phyloP scores from a whole-genome alignment of 2,888 invertebrate species.

The Melipona beecheii region DNA sequence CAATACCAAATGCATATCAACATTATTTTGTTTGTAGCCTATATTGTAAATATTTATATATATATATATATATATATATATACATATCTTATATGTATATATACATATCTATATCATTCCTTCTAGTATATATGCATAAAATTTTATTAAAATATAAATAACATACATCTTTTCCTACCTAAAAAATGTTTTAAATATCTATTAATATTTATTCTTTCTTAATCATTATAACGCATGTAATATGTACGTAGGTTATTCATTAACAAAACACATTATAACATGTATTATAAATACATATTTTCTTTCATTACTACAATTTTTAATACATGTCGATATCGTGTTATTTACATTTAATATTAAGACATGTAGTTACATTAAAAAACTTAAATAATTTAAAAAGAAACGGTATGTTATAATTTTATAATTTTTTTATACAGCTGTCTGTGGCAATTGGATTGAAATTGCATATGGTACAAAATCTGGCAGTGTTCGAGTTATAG shows the following conservation, averaged over 20 bases:
- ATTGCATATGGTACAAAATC: conserved; percentile 99
- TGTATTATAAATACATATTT: conserved; percentile 7
- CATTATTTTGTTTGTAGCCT: conserved; percentile 21
- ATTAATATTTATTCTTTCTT: conserved; percentile 19
- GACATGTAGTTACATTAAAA: conserved; percentile 29
- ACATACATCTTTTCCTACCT: not conserved
- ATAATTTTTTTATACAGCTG: conserved; percentile 86
- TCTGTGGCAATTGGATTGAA: conserved; percentile 99
- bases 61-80: conserved; percentile 17
- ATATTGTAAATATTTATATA: conserved; percentile 1
- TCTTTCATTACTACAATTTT: conserved; percentile 25
- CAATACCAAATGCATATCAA: conserved; percentile 24
- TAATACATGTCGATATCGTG: conserved; percentile 22
- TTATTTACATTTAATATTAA: conserved; percentile 39
- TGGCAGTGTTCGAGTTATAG: conserved; percentile 98
- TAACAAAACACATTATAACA: conserved; percentile 19
- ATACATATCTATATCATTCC: conserved; percentile 13
- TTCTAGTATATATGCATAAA: conserved; percentile 5
- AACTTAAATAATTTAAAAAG: not conserved
- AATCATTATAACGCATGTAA: conserved; percentile 54
- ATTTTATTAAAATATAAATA: conserved; percentile 9
- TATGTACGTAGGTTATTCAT: conserved; percentile 29
- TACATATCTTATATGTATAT: conserved; percentile 13
- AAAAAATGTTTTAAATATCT: not conserved
- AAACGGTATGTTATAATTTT: conserved; percentile 3